Evolutionary conservation across 2,797 vertebrate species (phyloP), one percentile per base, ranked within the genome.

Genomic region (Knipowitschia caucasica): DNA sequence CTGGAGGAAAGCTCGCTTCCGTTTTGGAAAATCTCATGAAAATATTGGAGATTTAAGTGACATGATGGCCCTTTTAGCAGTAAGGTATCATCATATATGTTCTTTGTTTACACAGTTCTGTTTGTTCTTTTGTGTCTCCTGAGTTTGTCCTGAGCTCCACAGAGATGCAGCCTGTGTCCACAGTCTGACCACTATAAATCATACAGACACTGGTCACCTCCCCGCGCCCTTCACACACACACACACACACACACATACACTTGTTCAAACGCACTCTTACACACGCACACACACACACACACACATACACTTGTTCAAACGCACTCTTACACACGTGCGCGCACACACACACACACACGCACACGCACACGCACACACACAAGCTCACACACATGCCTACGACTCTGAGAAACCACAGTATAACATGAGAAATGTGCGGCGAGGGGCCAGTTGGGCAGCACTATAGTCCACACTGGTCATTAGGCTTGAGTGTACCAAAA

Each of bases 111-210:
- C 36, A 21, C 18, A 4, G 36, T 39, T 20, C 12, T 5, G 18
- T 39, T 39, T 39, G 36, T 39, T 39, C 18, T 6, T 39, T 11
- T 43, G 40, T 43, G 40, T 15, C 23, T 43, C 40, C 14, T 7
- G 23, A 17, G n/a, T 43, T 23, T 43, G 21, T 43, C 40, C 40
- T 43, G 21, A 12, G 44, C 15, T 30, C 44, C 44, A 53, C n/a
- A 10, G 56, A 67, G 23, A 76, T 74, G 72, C 67, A 11, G 65
- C 30, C 30, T 34, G 56, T 49, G 62, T 3, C 63, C 45, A 36
- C 62, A 51, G 56, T 52, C 20, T n/a, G 42, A 50, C 50, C 46
- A 23, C 78, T 55, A 83, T 85, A 82, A 85, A 85, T 85, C 83
- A 85, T 59, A 36, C 49, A 33, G 67, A 78, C 74, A 73, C 74